A percentile compares a stretch with the other conserved stretches of the same genome.
phyloP scores from a whole-genome alignment of 2,888 invertebrate species.

The Rhodophaea formosa region DNA sequence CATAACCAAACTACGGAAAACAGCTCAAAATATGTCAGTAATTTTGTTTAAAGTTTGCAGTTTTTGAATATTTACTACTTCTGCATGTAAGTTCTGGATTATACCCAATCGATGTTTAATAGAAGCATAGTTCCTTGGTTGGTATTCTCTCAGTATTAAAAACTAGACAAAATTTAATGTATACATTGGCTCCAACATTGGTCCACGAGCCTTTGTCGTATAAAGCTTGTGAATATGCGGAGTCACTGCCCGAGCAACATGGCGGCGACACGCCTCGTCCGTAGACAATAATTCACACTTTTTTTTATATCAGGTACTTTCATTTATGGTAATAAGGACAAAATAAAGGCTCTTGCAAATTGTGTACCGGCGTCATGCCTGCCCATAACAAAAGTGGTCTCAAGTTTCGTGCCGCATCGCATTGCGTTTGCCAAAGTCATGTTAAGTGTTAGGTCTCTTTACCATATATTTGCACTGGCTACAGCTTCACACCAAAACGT shows the following conservation, averaged over 20 bases:
- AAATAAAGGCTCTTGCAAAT: constrained; percentile 4
- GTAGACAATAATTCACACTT: constrained; percentile 20
- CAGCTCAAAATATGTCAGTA: too few species aligned
- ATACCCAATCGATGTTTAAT: too few species aligned
- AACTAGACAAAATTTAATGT: background rate
- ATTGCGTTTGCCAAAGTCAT: background rate
- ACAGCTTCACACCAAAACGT: background rate
- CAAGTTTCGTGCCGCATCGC: background rate
- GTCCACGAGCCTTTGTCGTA: background rate
- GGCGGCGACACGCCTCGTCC: constrained; percentile 11
- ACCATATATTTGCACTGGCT: background rate
- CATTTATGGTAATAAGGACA: constrained; percentile 7
- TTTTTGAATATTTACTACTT: too few species aligned
- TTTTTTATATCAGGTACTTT: constrained; percentile 12
- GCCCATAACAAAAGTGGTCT: background rate
- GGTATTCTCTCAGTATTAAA: too few species aligned
- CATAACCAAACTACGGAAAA: too few species aligned
- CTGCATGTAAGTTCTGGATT: too few species aligned
- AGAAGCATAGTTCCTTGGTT: too few species aligned
- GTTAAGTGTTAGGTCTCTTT: background rate
- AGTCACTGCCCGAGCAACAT: constrained; percentile 21
- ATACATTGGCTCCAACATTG: constrained; percentile 11
- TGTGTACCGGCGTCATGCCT: background rate
- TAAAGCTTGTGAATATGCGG: background rate
- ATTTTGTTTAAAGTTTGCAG: too few species aligned